Evolutionary conservation across 2,797 vertebrate species (phyloP).

Genomic region (Chaetodon trifasciatus): DNA sequence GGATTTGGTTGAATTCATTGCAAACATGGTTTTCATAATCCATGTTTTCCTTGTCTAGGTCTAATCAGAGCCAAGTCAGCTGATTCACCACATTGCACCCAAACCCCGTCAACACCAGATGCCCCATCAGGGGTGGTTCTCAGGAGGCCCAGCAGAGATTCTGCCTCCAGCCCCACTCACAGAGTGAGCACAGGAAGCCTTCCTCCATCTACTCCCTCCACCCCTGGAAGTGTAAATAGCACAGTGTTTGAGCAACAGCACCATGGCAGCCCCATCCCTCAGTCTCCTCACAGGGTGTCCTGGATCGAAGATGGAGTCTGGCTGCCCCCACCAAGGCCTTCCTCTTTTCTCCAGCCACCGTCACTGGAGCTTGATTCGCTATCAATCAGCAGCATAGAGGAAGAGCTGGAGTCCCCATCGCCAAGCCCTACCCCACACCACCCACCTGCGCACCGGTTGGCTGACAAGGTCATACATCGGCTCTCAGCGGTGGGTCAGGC

Average conservation of each 20-base stretch:
- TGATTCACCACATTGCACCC: slow-evolving; percentile 36
- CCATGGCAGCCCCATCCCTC: slow-evolving; percentile 64
- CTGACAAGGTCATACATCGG: slow-evolving; percentile 85
- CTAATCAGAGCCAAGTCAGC: slow-evolving; percentile 61
- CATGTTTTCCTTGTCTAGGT: slow-evolving; percentile 55
- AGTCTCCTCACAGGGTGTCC: slow-evolving; percentile 87
- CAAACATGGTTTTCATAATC: neutral
- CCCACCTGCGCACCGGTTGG: slow-evolving; percentile 67
- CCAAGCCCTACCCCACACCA: slow-evolving; percentile 44
- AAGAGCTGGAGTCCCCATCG: slow-evolving; percentile 77
- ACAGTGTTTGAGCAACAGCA: slow-evolving; percentile 46
- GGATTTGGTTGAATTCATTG: neutral
- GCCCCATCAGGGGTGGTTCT: slow-evolving; percentile 80
- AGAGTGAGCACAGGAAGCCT: slow-evolving; percentile 46
- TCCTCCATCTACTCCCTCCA: slow-evolving; percentile 17
- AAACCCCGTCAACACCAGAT: slow-evolving; percentile 18
- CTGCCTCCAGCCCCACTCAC: slow-evolving; percentile 6
- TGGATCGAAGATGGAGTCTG: slow-evolving; percentile 89
- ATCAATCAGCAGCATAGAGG: slow-evolving; percentile 88
- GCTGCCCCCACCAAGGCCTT: slow-evolving; percentile 78
- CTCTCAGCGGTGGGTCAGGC: slow-evolving; percentile 86
- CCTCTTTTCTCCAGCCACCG: slow-evolving; percentile 70
- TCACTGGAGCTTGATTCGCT: slow-evolving; percentile 82
- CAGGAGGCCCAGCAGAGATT: slow-evolving; percentile 71
- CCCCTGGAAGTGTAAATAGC: neutral